Conservation (phyloP, 64 coral and sea anemone genomes). For the Montipora foliosa region DNA sequence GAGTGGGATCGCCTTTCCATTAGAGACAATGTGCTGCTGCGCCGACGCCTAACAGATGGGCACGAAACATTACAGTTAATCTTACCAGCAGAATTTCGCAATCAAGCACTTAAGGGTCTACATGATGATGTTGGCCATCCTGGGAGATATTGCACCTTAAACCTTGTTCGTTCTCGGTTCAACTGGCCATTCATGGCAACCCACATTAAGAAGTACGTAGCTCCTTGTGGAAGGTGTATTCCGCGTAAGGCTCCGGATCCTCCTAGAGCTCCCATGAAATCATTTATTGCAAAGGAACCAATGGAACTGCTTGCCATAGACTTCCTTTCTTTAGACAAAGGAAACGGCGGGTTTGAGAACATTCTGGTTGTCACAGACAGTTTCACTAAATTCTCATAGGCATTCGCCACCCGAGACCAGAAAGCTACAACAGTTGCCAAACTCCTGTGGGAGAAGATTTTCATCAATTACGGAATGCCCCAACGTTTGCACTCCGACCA, state of each 20-base stretch:
- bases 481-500: no score
- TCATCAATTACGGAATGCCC: no score
- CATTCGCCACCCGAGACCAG: no score
- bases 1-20: slow-evolving; percentile 37
- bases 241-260: not conserved
- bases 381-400: no score
- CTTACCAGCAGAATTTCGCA: not conserved
- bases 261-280: no score
- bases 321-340: no score
- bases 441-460: no score
- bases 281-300: no score
- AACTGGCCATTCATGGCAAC: slow-evolving; percentile 20
- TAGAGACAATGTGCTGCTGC: not conserved
- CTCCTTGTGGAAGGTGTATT: slow-evolving; percentile 16
- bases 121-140: slow-evolving; percentile 55
- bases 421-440: no score
- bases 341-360: no score
- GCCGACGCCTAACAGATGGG: slow-evolving; percentile 17
- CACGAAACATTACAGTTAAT: slow-evolving; percentile 9
- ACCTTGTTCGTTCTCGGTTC: not conserved
- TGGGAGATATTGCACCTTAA: slow-evolving; percentile 17
- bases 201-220: slow-evolving; percentile 16
- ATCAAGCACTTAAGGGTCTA: slow-evolving; percentile 5
- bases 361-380: no score
- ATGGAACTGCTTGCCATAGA: no score